Conservation (phyloP, 2,888 invertebrate genomes). For the Griposia aprilina region DNA sequence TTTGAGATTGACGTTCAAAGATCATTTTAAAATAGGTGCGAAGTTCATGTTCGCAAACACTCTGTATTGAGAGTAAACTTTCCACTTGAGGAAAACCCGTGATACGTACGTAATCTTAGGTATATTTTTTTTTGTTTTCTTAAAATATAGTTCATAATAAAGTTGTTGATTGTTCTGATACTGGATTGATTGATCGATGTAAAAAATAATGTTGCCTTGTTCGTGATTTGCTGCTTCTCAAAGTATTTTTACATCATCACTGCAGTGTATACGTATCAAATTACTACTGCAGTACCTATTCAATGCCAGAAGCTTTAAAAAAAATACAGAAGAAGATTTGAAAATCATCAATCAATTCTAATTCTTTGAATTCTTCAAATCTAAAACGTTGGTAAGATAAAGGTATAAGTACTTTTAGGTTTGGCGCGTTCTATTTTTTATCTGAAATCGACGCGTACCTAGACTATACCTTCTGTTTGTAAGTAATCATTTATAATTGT, state of each 20-base stretch:
- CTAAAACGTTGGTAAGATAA: not conserved
- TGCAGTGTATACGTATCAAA: not conserved
- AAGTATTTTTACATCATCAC: not conserved
- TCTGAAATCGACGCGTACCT: not conserved
- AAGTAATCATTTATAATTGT: not conserved
- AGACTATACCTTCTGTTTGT: not conserved
- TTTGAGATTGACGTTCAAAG: slow-evolving; percentile 7
- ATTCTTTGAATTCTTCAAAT: too few relatives aligned
- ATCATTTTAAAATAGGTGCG: not conserved
- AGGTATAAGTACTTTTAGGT: too few relatives aligned
- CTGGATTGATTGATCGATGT: not conserved
- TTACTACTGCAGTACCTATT: not conserved
- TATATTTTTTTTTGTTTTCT: not conserved
- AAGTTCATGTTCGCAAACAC: slow-evolving; percentile 11
- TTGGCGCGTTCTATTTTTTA: not conserved
- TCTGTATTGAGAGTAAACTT: not conserved
- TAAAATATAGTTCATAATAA: not conserved
- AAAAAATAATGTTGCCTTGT: not conserved
- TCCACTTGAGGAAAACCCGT: slow-evolving; percentile 9
- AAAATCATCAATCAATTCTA: too few relatives aligned
- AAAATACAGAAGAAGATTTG: not conserved
- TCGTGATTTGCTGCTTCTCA: not conserved
- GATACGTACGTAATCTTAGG: not conserved
- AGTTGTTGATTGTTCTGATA: not conserved
- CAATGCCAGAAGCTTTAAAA: not conserved